phyloP scores from a whole-genome alignment of 1,140 invertebrate species.

The Tribolium castaneum region DNA sequence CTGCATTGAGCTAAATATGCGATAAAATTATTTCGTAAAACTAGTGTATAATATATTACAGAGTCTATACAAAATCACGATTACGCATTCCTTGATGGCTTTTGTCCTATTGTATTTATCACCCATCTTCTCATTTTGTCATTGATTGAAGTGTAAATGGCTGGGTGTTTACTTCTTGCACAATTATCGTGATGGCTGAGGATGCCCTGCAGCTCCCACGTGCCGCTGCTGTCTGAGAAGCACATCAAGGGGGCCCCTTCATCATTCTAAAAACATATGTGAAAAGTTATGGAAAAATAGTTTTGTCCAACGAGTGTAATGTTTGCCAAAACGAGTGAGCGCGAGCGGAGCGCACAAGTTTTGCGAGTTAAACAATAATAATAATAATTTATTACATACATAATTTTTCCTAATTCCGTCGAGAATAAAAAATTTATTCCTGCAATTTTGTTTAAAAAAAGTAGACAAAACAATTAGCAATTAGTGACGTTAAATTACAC shows the following conservation, averaged over 20 bases:
- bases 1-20: constrained; percentile 28
- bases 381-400: too few relatives aligned
- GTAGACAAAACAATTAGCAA: background rate
- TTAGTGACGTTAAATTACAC: too few relatives aligned
- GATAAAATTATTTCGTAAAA: constrained; percentile 4
- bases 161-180: constrained; percentile 69
- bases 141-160: constrained; percentile 67
- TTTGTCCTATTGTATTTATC: constrained; percentile 59
- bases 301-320: too few relatives aligned
- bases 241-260: constrained; percentile 76
- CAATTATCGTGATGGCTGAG: constrained; percentile 72
- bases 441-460: too few relatives aligned
- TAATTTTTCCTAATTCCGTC: too few relatives aligned
- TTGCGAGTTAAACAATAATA: too few relatives aligned
- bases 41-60: constrained; percentile 3
- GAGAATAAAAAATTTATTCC: too few relatives aligned
- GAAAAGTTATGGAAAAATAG: too few relatives aligned
- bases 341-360: too few relatives aligned
- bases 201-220: constrained; percentile 73
- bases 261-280: constrained; percentile 68
- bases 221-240: constrained; percentile 65
- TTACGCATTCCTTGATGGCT: background rate
- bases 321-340: too few relatives aligned
- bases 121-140: constrained; percentile 61
- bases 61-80: constrained; percentile 39